Evolutionary conservation across 2,888 invertebrate species (phyloP).

Genomic region (Drosophila atripex): DNA sequence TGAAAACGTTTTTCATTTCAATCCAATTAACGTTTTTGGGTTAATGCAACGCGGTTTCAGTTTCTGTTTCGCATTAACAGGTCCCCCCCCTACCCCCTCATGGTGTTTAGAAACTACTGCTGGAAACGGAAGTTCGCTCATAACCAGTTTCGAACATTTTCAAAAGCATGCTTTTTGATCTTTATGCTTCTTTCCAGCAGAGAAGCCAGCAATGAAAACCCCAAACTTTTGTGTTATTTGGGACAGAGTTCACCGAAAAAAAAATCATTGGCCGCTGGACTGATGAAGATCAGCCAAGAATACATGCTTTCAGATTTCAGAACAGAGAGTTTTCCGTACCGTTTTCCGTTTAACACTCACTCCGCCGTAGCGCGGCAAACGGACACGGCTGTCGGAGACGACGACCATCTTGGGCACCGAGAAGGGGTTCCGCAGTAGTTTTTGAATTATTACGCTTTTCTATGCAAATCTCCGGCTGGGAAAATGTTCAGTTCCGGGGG

Average conservation of each 20-base stretch:
- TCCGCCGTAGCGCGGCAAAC: conserved; percentile 78
- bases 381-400: conserved; percentile 80
- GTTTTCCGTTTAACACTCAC: conserved; percentile 81
- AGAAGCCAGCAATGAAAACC: background rate
- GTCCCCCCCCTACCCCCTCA: background rate
- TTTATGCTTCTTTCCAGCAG: background rate
- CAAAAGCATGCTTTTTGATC: background rate
- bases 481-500: background rate
- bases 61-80: conserved; percentile 15
- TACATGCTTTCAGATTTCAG: background rate
- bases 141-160: conserved; percentile 8
- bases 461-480: conserved; percentile 24
- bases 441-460: conserved; percentile 62
- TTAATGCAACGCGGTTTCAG: conserved; percentile 72
- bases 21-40: conserved; percentile 83
- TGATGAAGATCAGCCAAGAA: background rate
- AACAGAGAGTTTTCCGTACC: conserved; percentile 62
- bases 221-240: too few species aligned
- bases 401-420: conserved; percentile 79
- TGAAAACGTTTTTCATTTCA: conserved; percentile 74
- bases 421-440: conserved; percentile 59
- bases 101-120: background rate
- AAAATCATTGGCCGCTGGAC: background rate
- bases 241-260: background rate
- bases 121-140: conserved; percentile 8